Evolutionary conservation across 2,888 invertebrate species (phyloP), one percentile per base, ranked within the genome.

Genomic region (Tetrapedia diversipes): DNA sequence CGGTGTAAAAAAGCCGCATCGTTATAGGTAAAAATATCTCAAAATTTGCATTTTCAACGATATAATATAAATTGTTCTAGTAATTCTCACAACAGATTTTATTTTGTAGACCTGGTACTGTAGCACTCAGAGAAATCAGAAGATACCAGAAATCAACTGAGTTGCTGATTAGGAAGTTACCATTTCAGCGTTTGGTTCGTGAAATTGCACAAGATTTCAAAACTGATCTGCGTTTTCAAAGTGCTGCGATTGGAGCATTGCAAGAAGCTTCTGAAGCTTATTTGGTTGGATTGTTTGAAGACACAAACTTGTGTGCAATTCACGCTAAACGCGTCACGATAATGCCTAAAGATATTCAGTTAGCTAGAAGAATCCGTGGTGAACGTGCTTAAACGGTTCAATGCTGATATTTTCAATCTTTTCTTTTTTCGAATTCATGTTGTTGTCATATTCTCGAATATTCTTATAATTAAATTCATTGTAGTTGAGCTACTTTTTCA

Each of bases 161-260:
- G 93, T 94, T 98, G 94, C 93, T 98, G 86, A 98, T 98, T 93
- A 95, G 98, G 90, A 98, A 98, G 92, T 93, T 98, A 93, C 98
- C 98, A 8, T 98, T 98, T 95, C 98, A 98, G 92, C 96, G 98
- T 89, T 93, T 98, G 89, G 98, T 98, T 86, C 95, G 98, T 95
- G 98, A 98, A 95, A 98, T 98, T 88, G 98, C 98, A 1, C 98
- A 98, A 91, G 98, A 98, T 92, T 98, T 98, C 95, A 98, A 98
- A 92, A 98, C 98, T 83, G 98, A 98, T 93, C 93, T 98, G 86
- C 96, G 98, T 93, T 98, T 98, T 94, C 98, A 98, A 93, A 97
- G 97, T 87, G 97, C 98, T 45, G 98, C 98, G 80, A 97, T 98
- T 89, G 97, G 97, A 69, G 98, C 98, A 82, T 94, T 98, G 80